A percentile compares a stretch with the other conserved stretches of the same genome.
phyloP scores from a whole-genome alignment of 2,888 invertebrate genomes.

The Scelioninae gen. 1 region DNA sequence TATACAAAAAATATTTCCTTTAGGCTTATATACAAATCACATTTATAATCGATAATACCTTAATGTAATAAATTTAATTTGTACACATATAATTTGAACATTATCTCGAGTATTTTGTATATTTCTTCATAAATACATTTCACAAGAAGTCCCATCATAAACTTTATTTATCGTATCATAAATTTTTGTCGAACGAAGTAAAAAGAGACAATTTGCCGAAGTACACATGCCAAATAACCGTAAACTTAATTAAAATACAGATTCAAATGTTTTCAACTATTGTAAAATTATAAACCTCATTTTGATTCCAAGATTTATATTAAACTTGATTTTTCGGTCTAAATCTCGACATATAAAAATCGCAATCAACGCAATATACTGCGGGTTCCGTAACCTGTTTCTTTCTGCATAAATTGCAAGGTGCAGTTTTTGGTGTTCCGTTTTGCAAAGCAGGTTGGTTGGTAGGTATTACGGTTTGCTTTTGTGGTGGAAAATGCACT shows the following conservation, averaged over 20 bases:
- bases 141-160: not conserved
- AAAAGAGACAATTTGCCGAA: too few species aligned
- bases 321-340: conserved; percentile 86
- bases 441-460: conserved; percentile 91
- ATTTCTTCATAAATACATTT: not conserved
- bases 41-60: conserved; percentile 15
- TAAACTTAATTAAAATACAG: conserved; percentile 8
- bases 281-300: not conserved
- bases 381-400: conserved; percentile 91
- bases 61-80: conserved; percentile 19
- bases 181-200: too few species aligned
- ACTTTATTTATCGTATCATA: not conserved
- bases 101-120: conserved; percentile 37
- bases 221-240: too few species aligned
- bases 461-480: conserved; percentile 87
- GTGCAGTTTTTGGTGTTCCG: conserved; percentile 86
- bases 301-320: conserved; percentile 4
- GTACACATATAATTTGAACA: conserved; percentile 40
- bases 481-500: conserved; percentile 90
- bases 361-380: conserved; percentile 95
- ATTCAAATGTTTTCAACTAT: not conserved
- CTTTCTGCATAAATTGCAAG: conserved; percentile 94
- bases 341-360: conserved; percentile 95
- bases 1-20: conserved; percentile 45
- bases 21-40: conserved; percentile 50